Evolutionary conservation across 1,140 invertebrate genomes (phyloP).

Genomic region (Laupala kohalensis): DNA sequence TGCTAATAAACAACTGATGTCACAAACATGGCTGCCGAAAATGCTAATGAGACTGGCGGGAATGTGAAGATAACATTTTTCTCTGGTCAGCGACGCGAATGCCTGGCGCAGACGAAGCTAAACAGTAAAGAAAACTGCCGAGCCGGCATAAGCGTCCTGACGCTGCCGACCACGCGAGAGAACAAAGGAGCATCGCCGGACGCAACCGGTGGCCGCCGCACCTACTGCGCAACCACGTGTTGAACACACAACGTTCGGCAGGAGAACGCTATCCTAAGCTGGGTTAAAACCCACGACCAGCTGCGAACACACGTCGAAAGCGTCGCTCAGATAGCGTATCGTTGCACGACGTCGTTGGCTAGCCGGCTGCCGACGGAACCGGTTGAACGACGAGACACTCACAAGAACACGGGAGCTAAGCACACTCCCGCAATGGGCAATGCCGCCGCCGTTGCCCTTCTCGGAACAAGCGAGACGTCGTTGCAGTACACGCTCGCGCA

Average conservation of each 20-base stretch:
- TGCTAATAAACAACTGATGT: background rate
- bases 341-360: background rate
- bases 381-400: no score
- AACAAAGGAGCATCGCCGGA: background rate
- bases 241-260: background rate
- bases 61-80: no score
- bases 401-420: no score
- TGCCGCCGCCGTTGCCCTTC: background rate
- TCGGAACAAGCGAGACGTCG: background rate
- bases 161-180: background rate
- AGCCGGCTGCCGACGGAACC: background rate
- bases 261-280: background rate
- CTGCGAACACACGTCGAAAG: background rate
- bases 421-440: background rate
- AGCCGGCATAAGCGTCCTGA: background rate
- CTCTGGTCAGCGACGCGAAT: background rate
- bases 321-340: background rate
- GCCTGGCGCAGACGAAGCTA: no score
- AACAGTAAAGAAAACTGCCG: background rate
- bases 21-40: background rate
- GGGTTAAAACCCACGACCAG: no score
- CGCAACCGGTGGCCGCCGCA: no score
- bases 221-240: no score
- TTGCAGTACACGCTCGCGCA: no score
- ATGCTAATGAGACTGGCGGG: no score